These are phyloP conservation scores for Pentalonia nigronervosa DNA, from an alignment of 1,140 invertebrate species.

Conservation along the genomic window DNA sequence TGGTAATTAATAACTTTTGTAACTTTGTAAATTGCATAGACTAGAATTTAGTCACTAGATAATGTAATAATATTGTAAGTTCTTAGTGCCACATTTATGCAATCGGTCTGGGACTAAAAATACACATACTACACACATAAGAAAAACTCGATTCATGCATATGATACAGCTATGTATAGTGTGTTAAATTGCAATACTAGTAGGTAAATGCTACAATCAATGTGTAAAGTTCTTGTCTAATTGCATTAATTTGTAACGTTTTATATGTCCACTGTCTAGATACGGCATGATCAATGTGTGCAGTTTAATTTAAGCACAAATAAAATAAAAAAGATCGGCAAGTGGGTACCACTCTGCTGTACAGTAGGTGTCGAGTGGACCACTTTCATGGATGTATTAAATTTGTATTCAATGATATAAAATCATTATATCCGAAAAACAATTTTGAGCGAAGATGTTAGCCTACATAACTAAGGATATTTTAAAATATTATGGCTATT, in stretches of 20 bases:
- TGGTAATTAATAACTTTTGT: neutral
- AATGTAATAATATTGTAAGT: neutral
- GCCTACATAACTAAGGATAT: no score
- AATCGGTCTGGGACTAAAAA: neutral
- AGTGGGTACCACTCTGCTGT: no score
- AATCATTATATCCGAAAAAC: no score
- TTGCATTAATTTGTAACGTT: neutral
- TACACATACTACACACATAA: neutral
- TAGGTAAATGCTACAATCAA: neutral
- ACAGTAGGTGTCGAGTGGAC: no score
- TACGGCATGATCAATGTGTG: neutral
- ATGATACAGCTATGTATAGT: no score
- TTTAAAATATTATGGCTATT: no score
- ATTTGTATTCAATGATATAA: no score
- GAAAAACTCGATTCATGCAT: neutral
- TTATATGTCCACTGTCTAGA: neutral
- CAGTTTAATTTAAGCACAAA: no score
- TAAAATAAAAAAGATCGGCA: no score
- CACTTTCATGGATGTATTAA: no score
- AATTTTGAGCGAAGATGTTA: no score
- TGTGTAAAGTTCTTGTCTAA: neutral
- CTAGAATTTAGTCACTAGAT: neutral
- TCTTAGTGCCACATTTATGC: neutral
- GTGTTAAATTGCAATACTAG: neutral
- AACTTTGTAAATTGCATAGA: neutral